Evolutionary conservation across 2,797 vertebrate genomes (phyloP), one percentile per base, ranked within the genome.

Genomic region (Siniperca undulata): DNA sequence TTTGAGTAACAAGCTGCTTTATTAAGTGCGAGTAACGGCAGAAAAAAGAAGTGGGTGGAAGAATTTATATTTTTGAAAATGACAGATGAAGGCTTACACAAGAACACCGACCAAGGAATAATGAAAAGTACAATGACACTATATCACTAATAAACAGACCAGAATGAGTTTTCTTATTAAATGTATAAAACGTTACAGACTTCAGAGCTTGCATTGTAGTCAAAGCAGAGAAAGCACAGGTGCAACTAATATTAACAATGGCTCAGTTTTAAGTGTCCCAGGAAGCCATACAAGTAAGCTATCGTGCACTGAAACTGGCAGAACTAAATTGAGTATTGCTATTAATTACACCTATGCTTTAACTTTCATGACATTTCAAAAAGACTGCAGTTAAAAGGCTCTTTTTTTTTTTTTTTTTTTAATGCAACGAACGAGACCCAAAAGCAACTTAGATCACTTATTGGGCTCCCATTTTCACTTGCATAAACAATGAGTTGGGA

Each of bases 111-210:
- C 16, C 3, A 69, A 30, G 30, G 1, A 27, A 50, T 61, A 34
- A 30, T 30, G 30, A 30, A 30, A 36, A 67, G 74, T 34, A 6
- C 20, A 71, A 3, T 4, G 0, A 19, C 8, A 7, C 13, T 53
- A 14, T 34, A 7, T 17, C 42, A 8, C n/a, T 30, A 58, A 44
- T 58, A 22, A 42, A 59, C 20, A 50, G 14, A 73, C 44, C 11
- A n/a, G 13, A 7, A 22, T 55, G 19, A 3, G 22, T 38, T 61
- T 40, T n/a, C 22, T 0, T 48, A 9, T 27, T 36, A 36, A 13
- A 27, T 38, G 3, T 10, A 36, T 20, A 7, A 1, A 34, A 0
- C 5, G 0, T 8, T 27, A 4, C 4, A 12, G 30, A 58, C 3
- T 12, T 27, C 1, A 17, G 36, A 56, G 20, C 58, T 38, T 44